Conservation (phyloP, 2,888 invertebrate genomes). For the Adelphocoris suturalis region DNA sequence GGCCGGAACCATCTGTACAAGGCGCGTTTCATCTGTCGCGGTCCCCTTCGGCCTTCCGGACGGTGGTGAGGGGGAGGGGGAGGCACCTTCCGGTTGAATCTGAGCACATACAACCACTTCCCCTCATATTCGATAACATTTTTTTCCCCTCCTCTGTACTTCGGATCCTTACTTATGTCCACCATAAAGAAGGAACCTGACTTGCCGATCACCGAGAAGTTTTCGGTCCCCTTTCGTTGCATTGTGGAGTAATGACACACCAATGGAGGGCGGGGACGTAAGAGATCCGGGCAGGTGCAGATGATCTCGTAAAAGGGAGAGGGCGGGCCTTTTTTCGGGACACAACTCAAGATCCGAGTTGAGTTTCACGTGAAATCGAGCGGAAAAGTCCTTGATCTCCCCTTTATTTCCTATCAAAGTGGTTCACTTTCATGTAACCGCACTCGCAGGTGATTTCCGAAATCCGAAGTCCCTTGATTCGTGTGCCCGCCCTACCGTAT, state of each 20-base stretch:
- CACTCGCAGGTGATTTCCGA: background rate
- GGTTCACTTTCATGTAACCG: background rate
- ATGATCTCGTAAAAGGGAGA: no score
- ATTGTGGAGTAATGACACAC: no score
- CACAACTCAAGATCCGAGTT: background rate
- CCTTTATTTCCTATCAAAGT: background rate
- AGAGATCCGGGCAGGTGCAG: no score
- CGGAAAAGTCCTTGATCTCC: background rate
- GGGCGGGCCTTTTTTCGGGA: background rate
- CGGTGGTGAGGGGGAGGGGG: background rate
- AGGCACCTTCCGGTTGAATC: conserved; percentile 35
- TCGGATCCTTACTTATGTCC: background rate
- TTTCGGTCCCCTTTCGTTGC: no score
- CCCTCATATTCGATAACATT: background rate
- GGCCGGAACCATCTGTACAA: conserved; percentile 64
- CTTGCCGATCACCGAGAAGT: background rate
- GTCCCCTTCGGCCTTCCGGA: background rate
- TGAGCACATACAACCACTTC: conserved; percentile 28
- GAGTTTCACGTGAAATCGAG: background rate
- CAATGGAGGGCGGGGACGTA: no score
- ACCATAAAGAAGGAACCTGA: background rate
- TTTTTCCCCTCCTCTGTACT: background rate
- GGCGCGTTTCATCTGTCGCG: conserved; percentile 60
- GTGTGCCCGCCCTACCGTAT: no score
- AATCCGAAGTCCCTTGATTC: background rate